Evolutionary conservation across 2,888 invertebrate genomes (phyloP), one percentile per base, ranked within the genome.

Genomic region (Brachypalpus laphriformis): DNA sequence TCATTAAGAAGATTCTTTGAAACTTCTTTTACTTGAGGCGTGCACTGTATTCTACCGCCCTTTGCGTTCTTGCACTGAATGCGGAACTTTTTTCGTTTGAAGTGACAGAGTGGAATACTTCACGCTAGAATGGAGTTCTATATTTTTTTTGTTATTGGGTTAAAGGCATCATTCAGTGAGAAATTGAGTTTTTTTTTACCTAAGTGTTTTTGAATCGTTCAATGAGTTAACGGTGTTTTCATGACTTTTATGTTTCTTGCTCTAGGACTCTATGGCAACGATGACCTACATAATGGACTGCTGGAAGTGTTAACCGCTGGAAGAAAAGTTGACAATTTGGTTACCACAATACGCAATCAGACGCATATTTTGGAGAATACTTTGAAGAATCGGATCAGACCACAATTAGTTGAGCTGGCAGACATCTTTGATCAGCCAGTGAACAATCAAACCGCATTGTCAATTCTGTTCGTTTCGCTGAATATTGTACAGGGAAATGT

Each of bases 281-380:
- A 98, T 91, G 97, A 98, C 91, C 94, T 98, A 51, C 98, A 98
- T 93, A 97, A 97, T 92, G 98, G 97, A 7, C 93, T 98, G 90
- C 94, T 96, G 88, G 95, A 96, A 91, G 95, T 97, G 89, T 94
- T 96, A 87, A 94, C 95, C 82, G 96, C 98, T 11, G 96, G 97
- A 5, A 94, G 95, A 89, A 95, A 96, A 91, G 96, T 98, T 87
- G 96, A 97, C 86, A 94, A 95, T 63, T 94, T 96, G 87, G 95
- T 98, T 87, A 94, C 94, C 86, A 95, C 95, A 57, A 96, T 97
- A 71, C 95, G 96, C 89, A 96, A 96, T 91, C 96, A 97, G 93
- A 97, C 97, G 31, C 94, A 94, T 86, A 95, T 95, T 82, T 93
- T 97, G 82, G 96, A 96, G 89, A 93, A 94, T 80, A 96, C 96